Conservation (phyloP, 2,797 vertebrate genomes). For the Chelonia mydas region DNA sequence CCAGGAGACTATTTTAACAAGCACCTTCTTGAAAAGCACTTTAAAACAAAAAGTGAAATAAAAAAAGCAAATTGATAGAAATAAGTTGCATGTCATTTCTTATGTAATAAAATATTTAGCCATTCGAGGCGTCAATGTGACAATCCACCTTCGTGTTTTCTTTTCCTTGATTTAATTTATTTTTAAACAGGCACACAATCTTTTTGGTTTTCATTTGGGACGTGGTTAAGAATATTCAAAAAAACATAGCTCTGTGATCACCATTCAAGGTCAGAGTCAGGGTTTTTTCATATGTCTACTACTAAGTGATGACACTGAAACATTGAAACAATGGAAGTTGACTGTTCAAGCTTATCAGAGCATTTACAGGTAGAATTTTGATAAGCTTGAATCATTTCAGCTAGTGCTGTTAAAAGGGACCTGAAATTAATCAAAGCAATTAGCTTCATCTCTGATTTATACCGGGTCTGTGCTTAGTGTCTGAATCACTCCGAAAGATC, state of each 20-base stretch:
- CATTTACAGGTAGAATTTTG: constrained; percentile 26
- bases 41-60: constrained; percentile 59
- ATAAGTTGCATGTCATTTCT: constrained; percentile 54
- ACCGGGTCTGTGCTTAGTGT: neutral
- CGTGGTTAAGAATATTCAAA: neutral
- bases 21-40: constrained; percentile 46
- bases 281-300: neutral
- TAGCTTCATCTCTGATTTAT: constrained; percentile 36
- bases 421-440: constrained; percentile 37
- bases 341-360: constrained; percentile 18
- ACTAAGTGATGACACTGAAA: neutral
- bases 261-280: neutral
- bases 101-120: constrained; percentile 43
- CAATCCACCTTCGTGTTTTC: neutral
- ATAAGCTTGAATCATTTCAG: constrained; percentile 47
- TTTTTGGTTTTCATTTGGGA: constrained; percentile 6
- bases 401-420: constrained; percentile 32
- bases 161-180: neutral
- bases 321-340: neutral
- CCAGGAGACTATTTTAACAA: constrained; percentile 62
- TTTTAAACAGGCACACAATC: neutral
- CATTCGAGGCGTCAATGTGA: neutral
- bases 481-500: constrained; percentile 15
- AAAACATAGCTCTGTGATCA: neutral
- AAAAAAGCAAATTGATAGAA: constrained; percentile 56